These are phyloP conservation scores for Linurgus olivaceus DNA, from an alignment of 2,797 vertebrate genomes.

Conservation along the genomic window DNA sequence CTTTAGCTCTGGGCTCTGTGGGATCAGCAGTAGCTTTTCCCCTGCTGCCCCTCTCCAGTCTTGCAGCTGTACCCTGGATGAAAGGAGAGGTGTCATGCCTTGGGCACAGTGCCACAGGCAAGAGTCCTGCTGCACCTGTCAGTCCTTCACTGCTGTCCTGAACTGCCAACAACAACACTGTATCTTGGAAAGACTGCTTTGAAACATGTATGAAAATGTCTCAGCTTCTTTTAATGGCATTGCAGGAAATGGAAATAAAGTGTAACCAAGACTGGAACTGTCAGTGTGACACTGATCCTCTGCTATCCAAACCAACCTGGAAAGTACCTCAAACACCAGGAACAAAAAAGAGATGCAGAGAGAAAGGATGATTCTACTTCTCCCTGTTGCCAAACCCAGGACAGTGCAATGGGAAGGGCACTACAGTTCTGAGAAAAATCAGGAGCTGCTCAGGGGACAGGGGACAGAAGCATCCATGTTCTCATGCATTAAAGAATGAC, in stretches of 20 bases:
- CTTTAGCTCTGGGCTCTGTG: background rate
- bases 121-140: background rate
- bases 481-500: background rate
- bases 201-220: background rate
- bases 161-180: background rate
- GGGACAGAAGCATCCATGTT: background rate
- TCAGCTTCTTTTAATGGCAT: background rate
- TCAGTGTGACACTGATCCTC: background rate
- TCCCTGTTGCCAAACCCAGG: background rate
- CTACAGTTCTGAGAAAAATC: background rate
- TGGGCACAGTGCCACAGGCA: fast-evolving
- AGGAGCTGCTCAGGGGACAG: background rate
- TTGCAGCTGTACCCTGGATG: background rate
- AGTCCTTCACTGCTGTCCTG: background rate
- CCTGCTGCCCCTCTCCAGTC: background rate
- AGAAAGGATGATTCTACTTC: background rate
- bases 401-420: background rate
- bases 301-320: background rate
- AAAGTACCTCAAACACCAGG: background rate
- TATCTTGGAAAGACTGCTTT: background rate
- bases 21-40: background rate
- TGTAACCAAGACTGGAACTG: background rate
- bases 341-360: background rate
- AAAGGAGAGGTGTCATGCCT: background rate
- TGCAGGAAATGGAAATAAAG: background rate